Evolutionary conservation across 2,113 vertebrate genomes (phyloP).

Genomic region (zebrafish (Danio rerio)): GRCz12tu NC_133178.1:30834501-30835000

Average conservation of each 20-base stretch:
- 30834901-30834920: slow-evolving; percentile 58
- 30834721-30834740: slow-evolving; percentile 72
- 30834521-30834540: not conserved
- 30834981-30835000: slow-evolving; percentile 12
- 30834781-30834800: slow-evolving; percentile 57
- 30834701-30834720: slow-evolving; percentile 29
- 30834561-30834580: slow-evolving; percentile 16
- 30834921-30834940: slow-evolving; percentile 47
- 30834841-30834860: not conserved
- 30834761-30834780: slow-evolving; percentile 63
- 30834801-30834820: slow-evolving; percentile 42
- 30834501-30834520: not conserved
- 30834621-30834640: not conserved
- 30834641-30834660: slow-evolving; percentile 48
- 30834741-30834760: slow-evolving; percentile 70
- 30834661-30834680: slow-evolving; percentile 51
- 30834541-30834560: not conserved
- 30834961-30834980: not conserved
- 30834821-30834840: too few species aligned
- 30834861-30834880: slow-evolving; percentile 61
- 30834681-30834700: slow-evolving; percentile 46
- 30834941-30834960: slow-evolving; percentile 37
- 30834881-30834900: slow-evolving; percentile 64
- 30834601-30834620: not conserved
- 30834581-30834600: not conserved